Conservation (phyloP, 1,140 invertebrate species). For the Teleopsis dalmanni region DNA sequence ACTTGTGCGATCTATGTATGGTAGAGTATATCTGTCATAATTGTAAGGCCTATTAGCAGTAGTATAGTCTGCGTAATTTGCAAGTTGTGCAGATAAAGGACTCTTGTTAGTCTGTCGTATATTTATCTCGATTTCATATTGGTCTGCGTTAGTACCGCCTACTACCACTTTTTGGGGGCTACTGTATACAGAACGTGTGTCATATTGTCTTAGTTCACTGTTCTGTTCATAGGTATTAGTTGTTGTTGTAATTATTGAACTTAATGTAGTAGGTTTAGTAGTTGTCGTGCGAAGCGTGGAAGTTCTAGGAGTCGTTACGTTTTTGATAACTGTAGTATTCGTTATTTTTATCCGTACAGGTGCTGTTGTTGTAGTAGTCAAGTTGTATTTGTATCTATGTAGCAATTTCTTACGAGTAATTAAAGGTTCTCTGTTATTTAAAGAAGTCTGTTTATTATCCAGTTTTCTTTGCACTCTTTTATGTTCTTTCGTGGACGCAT, state of each 20-base stretch:
- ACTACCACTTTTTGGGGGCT: slow-evolving; percentile 34
- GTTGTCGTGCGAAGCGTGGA: not conserved
- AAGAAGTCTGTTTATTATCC: not conserved
- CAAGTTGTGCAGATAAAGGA: slow-evolving; percentile 9
- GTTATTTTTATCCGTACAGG: no score
- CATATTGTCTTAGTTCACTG: slow-evolving; percentile 24
- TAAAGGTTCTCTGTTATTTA: no score
- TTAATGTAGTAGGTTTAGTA: not conserved
- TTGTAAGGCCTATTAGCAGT: slow-evolving; percentile 25
- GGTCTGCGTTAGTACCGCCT: slow-evolving; percentile 29
- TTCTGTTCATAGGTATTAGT: not conserved
- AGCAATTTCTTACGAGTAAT: no score
- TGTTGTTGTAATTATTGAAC: not conserved
- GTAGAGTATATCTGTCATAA: slow-evolving; percentile 24
- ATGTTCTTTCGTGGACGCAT: not conserved
- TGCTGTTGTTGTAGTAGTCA: no score
- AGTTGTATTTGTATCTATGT: no score
- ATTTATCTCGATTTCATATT: slow-evolving; percentile 43
- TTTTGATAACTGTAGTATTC: not conserved
- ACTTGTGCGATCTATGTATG: slow-evolving; percentile 24
- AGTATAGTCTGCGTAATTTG: slow-evolving; percentile 21
- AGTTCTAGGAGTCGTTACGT: not conserved
- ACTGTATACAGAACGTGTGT: slow-evolving; percentile 21
- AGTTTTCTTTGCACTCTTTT: slow-evolving; percentile 7
- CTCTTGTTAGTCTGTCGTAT: slow-evolving; percentile 40